These are phyloP conservation scores for Orientallactaga sibirica DNA, from an alignment of 2,797 vertebrate species.

Conservation along the genomic window DNA sequence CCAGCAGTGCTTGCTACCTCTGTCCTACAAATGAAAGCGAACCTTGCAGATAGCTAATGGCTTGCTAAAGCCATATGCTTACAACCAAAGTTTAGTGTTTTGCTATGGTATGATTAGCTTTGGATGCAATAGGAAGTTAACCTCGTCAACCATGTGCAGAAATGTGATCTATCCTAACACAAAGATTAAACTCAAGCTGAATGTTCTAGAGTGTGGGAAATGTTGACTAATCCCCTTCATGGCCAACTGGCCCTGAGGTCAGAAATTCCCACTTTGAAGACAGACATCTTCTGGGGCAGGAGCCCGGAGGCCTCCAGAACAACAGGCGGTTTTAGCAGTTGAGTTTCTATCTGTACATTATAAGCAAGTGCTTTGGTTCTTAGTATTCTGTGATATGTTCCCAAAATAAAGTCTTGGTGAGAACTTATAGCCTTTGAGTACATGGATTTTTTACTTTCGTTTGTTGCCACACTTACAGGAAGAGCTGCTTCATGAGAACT, in stretches of 20 bases:
- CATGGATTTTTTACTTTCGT: slow-evolving; percentile 12
- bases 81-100: neutral
- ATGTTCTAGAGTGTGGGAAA: neutral
- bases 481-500: neutral
- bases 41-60: neutral
- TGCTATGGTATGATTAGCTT: neutral
- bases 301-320: neutral
- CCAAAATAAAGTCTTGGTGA: slow-evolving; percentile 40
- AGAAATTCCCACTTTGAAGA: neutral
- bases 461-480: neutral
- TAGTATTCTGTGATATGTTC: slow-evolving; percentile 28
- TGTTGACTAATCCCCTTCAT: neutral
- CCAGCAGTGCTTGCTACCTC: neutral
- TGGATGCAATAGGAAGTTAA: neutral
- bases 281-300: too few relatives aligned
- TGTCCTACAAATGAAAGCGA: neutral
- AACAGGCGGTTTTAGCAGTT: neutral
- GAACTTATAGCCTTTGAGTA: slow-evolving; percentile 29
- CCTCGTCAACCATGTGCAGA: neutral
- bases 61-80: neutral
- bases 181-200: slow-evolving; percentile 43
- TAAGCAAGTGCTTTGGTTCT: slow-evolving; percentile 19
- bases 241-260: neutral
- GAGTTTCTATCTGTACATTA: neutral
- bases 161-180: neutral